Conservation (phyloP, 1,140 invertebrate genomes). For the Diuraphis noxia region DNA sequence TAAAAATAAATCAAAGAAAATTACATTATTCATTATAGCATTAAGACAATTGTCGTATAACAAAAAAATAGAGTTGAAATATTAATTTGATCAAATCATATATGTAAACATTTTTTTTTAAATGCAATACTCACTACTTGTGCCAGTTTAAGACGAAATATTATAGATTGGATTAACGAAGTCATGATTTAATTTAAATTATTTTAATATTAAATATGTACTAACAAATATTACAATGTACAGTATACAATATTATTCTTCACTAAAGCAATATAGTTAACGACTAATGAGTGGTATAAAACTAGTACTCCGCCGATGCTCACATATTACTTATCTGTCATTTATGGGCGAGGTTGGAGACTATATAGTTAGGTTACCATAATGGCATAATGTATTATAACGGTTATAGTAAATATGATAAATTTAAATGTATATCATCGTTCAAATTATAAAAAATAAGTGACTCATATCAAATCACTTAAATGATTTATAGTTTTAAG, state of each 20-base stretch:
- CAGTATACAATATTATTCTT: not conserved
- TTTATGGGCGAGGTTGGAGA: slow-evolving; percentile 25
- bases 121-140: slow-evolving; percentile 23
- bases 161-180: not conserved
- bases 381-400: not conserved
- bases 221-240: not conserved
- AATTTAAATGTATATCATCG: not conserved
- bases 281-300: not conserved
- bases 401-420: not conserved
- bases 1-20: not conserved
- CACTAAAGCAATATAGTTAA: not conserved
- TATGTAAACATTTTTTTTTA: not conserved
- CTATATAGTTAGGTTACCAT: not conserved
- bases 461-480: not conserved
- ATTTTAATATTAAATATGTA: not conserved
- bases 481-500: not conserved
- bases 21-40: not conserved
- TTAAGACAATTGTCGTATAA: not conserved
- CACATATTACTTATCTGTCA: slow-evolving; percentile 1
- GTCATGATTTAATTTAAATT: not conserved
- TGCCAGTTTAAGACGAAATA: slow-evolving; percentile 27
- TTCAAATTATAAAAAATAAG: not conserved
- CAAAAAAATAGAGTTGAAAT: not conserved
- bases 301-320: not conserved
- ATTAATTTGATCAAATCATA: not conserved